These are phyloP conservation scores for Stenolophus ochropezus DNA, from an alignment of 2,888 invertebrate species.

Conservation along the genomic window DNA sequence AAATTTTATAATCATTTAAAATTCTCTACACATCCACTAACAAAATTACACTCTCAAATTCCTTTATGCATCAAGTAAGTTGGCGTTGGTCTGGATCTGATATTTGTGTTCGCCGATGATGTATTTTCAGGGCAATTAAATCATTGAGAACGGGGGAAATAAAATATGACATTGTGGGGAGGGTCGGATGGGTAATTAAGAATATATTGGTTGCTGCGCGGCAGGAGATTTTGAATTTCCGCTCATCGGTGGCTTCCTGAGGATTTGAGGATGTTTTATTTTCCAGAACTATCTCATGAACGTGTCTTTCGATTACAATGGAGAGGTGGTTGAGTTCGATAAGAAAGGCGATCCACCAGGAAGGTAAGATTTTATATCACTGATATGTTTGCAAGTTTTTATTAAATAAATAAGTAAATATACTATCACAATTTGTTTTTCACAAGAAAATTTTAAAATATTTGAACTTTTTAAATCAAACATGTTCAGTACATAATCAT, in stretches of 20 bases:
- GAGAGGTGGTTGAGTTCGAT: constrained; percentile 82
- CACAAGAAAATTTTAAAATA: too few relatives aligned
- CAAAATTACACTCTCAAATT: neutral
- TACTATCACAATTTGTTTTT: too few relatives aligned
- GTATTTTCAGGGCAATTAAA: neutral
- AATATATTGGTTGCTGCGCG: constrained; percentile 14
- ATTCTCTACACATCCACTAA: neutral
- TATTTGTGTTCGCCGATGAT: neutral
- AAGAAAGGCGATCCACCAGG: constrained; percentile 86
- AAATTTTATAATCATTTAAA: neutral
- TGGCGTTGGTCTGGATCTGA: neutral
- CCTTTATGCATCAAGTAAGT: neutral
- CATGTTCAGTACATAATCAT: too few relatives aligned
- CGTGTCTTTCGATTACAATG: constrained; percentile 80
- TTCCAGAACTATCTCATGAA: constrained; percentile 81
- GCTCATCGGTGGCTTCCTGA: constrained; percentile 33
- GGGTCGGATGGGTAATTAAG: constrained; percentile 7
- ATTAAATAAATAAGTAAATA: neutral
- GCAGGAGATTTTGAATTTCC: constrained; percentile 47
- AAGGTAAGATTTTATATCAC: constrained; percentile 73
- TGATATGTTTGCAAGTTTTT: neutral
- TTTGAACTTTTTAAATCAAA: too few relatives aligned
- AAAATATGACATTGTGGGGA: neutral
- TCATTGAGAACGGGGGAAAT: neutral
- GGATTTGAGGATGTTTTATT: constrained; percentile 55